A percentile compares a stretch with the other conserved stretches of the same genome.
These are phyloP conservation scores for Hybos culiciformis DNA, from an alignment of 2,888 invertebrate species.

Conservation along the genomic window DNA sequence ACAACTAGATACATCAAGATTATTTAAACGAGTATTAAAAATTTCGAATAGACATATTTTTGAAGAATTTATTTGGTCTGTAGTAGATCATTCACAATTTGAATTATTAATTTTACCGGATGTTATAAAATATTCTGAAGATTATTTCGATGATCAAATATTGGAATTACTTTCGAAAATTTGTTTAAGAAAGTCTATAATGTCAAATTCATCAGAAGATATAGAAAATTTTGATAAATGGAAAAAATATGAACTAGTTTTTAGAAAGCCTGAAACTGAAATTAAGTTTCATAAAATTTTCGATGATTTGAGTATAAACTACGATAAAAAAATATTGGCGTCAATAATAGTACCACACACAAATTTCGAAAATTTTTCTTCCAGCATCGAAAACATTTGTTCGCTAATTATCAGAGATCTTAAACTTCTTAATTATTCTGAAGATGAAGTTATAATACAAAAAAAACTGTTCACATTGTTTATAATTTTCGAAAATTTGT, in stretches of 20 bases:
- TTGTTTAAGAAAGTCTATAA: conserved; percentile 50
- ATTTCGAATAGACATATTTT: conserved; percentile 43
- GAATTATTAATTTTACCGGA: conserved; percentile 58
- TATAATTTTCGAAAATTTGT: not conserved
- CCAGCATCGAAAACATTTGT: too few species aligned
- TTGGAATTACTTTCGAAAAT: conserved; percentile 51
- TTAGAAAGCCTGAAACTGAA: conserved; percentile 28
- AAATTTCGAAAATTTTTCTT: not conserved
- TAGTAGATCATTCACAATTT: conserved; percentile 52
- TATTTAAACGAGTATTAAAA: conserved; percentile 49
- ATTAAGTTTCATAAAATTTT: not conserved
- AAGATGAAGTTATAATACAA: not conserved
- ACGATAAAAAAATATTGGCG: not conserved
- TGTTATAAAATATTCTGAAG: conserved; percentile 46
- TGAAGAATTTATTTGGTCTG: conserved; percentile 50
- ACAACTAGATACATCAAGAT: conserved; percentile 58
- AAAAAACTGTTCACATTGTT: not conserved
- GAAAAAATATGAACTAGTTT: conserved; percentile 52
- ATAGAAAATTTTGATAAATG: conserved; percentile 47
- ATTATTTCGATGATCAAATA: conserved; percentile 40
- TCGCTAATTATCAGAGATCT: too few species aligned
- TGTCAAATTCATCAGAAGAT: conserved; percentile 43
- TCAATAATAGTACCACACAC: not conserved
- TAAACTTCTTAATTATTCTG: too few species aligned
- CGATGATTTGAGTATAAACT: not conserved